These are phyloP conservation scores for Hipposideros armiger DNA, from an alignment of 2,113 vertebrate genomes.

Conservation along the genomic window DNA sequence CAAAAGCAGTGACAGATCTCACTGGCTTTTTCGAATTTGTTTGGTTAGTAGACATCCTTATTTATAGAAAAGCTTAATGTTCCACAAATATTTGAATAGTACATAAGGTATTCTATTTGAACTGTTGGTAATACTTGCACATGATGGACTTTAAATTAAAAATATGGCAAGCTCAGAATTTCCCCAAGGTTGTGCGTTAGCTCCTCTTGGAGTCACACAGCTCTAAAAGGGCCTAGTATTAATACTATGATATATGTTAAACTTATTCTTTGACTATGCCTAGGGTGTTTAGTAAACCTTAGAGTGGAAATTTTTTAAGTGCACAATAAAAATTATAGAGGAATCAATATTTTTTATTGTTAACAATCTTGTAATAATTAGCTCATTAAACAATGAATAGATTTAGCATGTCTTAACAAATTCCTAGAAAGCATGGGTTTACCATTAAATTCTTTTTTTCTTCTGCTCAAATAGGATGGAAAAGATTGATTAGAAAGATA, in stretches of 20 bases:
- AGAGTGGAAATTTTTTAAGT: not conserved
- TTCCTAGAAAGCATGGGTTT: constrained; percentile 61
- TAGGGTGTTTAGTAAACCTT: not conserved
- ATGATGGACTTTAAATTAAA: constrained; percentile 37
- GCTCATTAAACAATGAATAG: not conserved
- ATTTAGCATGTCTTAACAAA: constrained; percentile 1
- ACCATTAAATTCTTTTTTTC: constrained; percentile 14
- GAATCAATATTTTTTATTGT: constrained; percentile 29
- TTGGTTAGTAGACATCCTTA: constrained; percentile 61
- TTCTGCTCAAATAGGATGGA: constrained; percentile 21
- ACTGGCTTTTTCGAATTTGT: constrained; percentile 51
- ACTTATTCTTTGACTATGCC: not conserved
- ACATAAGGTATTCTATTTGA: constrained; percentile 15
- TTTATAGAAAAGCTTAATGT: constrained; percentile 63
- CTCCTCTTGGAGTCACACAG: not conserved
- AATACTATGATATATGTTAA: not conserved
- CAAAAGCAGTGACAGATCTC: constrained; percentile 16
- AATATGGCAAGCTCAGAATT: constrained; percentile 32
- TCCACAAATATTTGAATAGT: constrained; percentile 69
- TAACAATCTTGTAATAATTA: constrained; percentile 27
- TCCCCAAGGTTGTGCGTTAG: not conserved
- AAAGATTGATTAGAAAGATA: constrained; percentile 32
- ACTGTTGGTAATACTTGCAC: not conserved
- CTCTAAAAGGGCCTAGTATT: not conserved
- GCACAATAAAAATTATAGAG: constrained; percentile 40